These are phyloP conservation scores for Ploceus nigricollis DNA, from an alignment of 2,113 vertebrate species.

Conservation along the genomic window DNA sequence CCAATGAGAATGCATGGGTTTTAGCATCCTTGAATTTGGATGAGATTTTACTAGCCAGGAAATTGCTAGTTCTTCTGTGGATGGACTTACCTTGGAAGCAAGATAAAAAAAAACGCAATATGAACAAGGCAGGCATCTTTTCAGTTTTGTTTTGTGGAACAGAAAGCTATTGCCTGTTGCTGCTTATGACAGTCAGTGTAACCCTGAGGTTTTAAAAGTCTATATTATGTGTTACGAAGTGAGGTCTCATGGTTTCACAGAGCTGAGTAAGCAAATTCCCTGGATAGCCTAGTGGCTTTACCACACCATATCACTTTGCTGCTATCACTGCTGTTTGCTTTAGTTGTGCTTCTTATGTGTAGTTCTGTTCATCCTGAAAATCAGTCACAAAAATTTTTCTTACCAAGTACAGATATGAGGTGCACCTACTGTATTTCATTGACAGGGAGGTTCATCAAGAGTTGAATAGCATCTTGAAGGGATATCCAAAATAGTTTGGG, in stretches of 20 bases:
- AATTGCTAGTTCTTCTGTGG: neutral
- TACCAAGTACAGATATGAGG: neutral
- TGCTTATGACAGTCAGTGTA: neutral
- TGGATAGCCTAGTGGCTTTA: constrained; percentile 12
- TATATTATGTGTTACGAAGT: neutral
- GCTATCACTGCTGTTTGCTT: neutral
- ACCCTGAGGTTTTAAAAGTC: constrained; percentile 36
- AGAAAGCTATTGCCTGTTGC: neutral
- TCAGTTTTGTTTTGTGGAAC: neutral
- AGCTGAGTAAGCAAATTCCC: constrained; percentile 43
- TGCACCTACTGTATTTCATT: neutral
- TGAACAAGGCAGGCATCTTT: neutral
- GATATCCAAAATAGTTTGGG: neutral
- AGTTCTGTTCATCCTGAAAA: neutral
- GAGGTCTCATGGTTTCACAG: constrained; percentile 23
- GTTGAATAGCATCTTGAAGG: neutral
- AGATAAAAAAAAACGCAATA: neutral
- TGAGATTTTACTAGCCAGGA: neutral
- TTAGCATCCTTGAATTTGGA: neutral
- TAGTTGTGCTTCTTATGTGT: neutral
- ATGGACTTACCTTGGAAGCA: neutral
- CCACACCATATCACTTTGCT: constrained; percentile 2
- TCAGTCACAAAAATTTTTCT: neutral
- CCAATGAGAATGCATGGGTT: neutral
- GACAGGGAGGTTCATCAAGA: neutral